phyloP scores from a whole-genome alignment of 2,888 invertebrate genomes.

The Drosophila sordidula region DNA sequence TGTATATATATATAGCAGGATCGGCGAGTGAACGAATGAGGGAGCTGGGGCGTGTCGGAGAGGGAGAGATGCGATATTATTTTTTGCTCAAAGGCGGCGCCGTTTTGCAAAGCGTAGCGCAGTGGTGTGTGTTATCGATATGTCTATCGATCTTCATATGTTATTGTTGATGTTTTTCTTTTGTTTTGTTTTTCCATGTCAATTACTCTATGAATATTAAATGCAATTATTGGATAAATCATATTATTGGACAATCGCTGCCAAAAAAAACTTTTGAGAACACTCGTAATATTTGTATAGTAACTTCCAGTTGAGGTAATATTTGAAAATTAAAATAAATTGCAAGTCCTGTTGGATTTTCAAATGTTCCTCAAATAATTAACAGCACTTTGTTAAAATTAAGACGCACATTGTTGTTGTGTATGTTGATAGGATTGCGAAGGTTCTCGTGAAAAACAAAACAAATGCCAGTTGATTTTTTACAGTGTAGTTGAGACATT shows the following conservation, averaged over 20 bases:
- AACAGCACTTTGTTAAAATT: conserved; percentile 35
- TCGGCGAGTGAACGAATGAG: conserved; percentile 19
- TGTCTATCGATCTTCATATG: conserved; percentile 23
- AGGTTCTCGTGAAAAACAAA: not conserved
- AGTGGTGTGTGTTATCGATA: conserved; percentile 13
- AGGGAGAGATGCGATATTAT: conserved; percentile 15
- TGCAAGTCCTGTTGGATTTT: conserved; percentile 2
- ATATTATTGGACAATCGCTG: conserved; percentile 25
- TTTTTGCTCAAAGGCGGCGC: conserved; percentile 17
- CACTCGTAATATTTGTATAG: conserved; percentile 8
- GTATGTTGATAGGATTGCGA: conserved; percentile 1
- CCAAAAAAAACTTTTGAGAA: conserved; percentile 10
- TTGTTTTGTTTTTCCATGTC: conserved; percentile 35
- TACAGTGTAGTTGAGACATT: not conserved
- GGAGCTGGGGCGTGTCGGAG: not conserved
- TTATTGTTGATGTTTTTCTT: conserved; percentile 17
- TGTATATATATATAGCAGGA: conserved; percentile 6
- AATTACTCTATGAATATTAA: conserved; percentile 33
- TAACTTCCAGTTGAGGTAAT: not conserved
- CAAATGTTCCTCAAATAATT: conserved; percentile 38
- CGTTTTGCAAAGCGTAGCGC: not conserved
- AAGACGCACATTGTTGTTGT: conserved; percentile 27
- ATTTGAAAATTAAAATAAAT: not conserved
- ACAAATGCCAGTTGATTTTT: not conserved
- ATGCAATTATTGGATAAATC: conserved; percentile 6